A percentile compares a stretch with the other conserved stretches of the same genome.
Evolutionary conservation across 1,140 invertebrate genomes (phyloP).

Genomic region (Leguminivora glycinivorella): DNA sequence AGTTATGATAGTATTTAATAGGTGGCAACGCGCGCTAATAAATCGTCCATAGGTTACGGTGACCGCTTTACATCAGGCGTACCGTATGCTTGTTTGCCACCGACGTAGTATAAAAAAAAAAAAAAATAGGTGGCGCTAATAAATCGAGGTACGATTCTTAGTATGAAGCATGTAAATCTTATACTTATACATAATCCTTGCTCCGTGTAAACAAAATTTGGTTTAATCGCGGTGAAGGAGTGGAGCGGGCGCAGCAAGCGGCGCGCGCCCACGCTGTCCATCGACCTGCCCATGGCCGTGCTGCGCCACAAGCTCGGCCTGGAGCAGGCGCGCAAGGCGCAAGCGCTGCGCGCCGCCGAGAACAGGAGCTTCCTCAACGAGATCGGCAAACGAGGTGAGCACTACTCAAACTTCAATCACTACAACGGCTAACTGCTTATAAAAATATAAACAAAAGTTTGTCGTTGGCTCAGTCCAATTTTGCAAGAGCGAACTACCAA

Average conservation of each 20-base stretch:
- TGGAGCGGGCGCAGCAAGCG: conserved; percentile 68
- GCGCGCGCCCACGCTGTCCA: conserved; percentile 84
- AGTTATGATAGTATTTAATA: too few species aligned
- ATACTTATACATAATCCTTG: too few species aligned
- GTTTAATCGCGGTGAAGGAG: conserved; percentile 51
- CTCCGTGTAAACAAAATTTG: neutral
- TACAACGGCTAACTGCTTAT: neutral
- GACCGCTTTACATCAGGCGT: too few species aligned
- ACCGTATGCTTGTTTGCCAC: too few species aligned
- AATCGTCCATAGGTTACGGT: too few species aligned
- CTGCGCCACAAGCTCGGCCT: conserved; percentile 83
- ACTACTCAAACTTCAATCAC: neutral
- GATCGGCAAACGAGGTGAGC: conserved; percentile 70
- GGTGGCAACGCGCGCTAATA: too few species aligned
- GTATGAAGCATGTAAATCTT: too few species aligned
- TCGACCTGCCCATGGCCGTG: conserved; percentile 87
- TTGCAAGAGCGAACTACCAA: neutral
- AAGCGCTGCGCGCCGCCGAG: conserved; percentile 56
- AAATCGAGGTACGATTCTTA: too few species aligned
- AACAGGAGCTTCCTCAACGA: conserved; percentile 69
- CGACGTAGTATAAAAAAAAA: too few species aligned
- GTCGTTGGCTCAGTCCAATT: neutral
- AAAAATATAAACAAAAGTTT: neutral
- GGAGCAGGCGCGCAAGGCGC: conserved; percentile 62
- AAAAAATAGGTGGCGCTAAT: too few species aligned